Conservation (phyloP, 2,888 invertebrate genomes). For the Monochamus alternatus region DNA sequence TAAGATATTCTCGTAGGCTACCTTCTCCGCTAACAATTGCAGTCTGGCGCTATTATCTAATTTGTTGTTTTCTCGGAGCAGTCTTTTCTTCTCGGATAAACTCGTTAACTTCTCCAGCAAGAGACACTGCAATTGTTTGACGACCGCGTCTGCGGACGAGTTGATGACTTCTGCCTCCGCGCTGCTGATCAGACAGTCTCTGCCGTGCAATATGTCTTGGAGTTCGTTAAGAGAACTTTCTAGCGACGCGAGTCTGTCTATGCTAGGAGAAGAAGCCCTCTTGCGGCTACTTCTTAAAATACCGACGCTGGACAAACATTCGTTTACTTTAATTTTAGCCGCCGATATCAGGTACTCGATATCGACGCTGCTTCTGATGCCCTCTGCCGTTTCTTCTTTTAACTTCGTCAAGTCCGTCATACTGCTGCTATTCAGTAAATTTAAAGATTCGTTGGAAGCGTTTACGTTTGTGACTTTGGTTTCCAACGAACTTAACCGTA, state of each 20-base stretch:
- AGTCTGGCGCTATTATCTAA: slow-evolving; percentile 80
- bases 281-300: slow-evolving; percentile 77
- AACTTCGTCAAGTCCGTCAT: slow-evolving; percentile 67
- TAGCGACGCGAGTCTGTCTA: slow-evolving; percentile 79
- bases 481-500: slow-evolving; percentile 84
- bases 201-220: slow-evolving; percentile 74
- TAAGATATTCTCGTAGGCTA: slow-evolving; percentile 84
- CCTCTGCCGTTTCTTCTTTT: slow-evolving; percentile 66
- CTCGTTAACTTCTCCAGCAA: slow-evolving; percentile 80
- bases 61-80: slow-evolving; percentile 79
- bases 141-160: slow-evolving; percentile 76
- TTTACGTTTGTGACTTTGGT: slow-evolving; percentile 81
- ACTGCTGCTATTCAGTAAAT: slow-evolving; percentile 68
- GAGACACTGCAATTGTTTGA: slow-evolving; percentile 79
- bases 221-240: slow-evolving; percentile 79
- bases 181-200: slow-evolving; percentile 63
- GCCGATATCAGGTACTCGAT: slow-evolving; percentile 77
- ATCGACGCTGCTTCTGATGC: slow-evolving; percentile 68
- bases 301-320: slow-evolving; percentile 78
- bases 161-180: slow-evolving; percentile 75
- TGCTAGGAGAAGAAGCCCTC: slow-evolving; percentile 78
- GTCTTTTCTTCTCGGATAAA: slow-evolving; percentile 79
- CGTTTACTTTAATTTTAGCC: slow-evolving; percentile 80
- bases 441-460: slow-evolving; percentile 76
- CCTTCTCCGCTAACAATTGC: slow-evolving; percentile 84